phyloP scores from a whole-genome alignment of 2,113 vertebrate genomes.

The Ifrita kowaldi region DNA sequence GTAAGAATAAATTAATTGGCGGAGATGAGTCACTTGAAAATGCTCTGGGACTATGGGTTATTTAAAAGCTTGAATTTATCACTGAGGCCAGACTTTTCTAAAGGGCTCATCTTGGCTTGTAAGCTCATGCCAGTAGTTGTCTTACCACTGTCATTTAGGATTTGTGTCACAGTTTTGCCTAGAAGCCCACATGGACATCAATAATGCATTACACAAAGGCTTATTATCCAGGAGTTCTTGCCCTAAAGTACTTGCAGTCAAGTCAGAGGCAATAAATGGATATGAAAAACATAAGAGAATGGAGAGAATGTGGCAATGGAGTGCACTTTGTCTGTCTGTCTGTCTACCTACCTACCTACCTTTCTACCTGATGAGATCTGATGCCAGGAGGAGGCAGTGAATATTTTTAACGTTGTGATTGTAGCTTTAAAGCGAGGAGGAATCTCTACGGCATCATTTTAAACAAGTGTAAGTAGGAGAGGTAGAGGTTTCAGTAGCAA shows the following conservation, averaged over 20 bases:
- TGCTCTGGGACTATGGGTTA: conserved; percentile 14
- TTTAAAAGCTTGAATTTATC: conserved; percentile 42
- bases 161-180: conserved; percentile 34
- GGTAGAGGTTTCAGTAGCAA: background rate
- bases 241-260: background rate
- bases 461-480: background rate
- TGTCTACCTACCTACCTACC: background rate
- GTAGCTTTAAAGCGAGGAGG: background rate
- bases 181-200: background rate
- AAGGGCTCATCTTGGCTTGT: conserved; percentile 30
- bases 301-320: background rate
- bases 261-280: background rate
- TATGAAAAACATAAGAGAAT: background rate
- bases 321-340: accelerated
- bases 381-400: background rate
- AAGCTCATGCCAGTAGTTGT: conserved; percentile 22
- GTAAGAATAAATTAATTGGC: conserved; percentile 35
- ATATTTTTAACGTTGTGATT: background rate
- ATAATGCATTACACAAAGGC: conserved; percentile 1
- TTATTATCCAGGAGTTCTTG: conserved; percentile 5
- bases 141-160: conserved; percentile 19
- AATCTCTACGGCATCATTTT: background rate
- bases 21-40: background rate
- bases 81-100: background rate
- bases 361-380: background rate